These are phyloP conservation scores for Microplitis mediator DNA, from an alignment of 1,140 invertebrate genomes.

Conservation along the genomic window DNA sequence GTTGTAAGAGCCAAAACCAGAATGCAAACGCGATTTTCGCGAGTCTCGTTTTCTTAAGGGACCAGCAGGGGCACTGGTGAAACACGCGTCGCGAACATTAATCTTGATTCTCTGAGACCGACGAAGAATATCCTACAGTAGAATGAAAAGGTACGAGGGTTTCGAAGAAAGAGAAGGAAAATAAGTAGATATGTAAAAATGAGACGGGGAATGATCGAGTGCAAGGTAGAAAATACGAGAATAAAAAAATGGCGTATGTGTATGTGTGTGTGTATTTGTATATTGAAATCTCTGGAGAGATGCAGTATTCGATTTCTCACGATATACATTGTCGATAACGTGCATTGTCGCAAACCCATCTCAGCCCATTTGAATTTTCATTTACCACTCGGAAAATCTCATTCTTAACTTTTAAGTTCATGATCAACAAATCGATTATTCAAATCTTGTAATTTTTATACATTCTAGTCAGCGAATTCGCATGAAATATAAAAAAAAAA, in stretches of 20 bases:
- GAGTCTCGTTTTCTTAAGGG: constrained; percentile 39
- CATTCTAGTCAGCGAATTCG: too few relatives aligned
- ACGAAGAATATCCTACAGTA: not conserved
- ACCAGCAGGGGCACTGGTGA: constrained; percentile 34
- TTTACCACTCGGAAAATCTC: not conserved
- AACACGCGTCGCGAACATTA: constrained; percentile 50
- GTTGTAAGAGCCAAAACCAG: constrained; percentile 32
- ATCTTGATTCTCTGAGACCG: constrained; percentile 49
- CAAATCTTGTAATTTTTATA: too few relatives aligned
- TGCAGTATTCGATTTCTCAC: constrained; percentile 29
- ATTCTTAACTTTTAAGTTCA: not conserved
- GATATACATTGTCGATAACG: constrained; percentile 27
- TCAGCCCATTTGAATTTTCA: constrained; percentile 15
- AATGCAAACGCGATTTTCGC: constrained; percentile 46
- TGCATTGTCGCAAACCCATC: not conserved
- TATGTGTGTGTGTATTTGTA: not conserved
- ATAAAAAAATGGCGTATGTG: not conserved
- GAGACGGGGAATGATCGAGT: not conserved
- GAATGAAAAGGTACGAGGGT: constrained; percentile 13
- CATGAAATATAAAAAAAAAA: too few relatives aligned
- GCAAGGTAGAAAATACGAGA: not conserved
- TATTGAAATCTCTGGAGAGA: constrained; percentile 19
- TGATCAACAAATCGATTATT: not conserved
- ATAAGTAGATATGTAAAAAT: not conserved
- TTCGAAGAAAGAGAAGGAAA: not conserved